These are phyloP conservation scores for Crax fasciolata DNA, from an alignment of 2,797 vertebrate genomes.

Conservation along the genomic window DNA sequence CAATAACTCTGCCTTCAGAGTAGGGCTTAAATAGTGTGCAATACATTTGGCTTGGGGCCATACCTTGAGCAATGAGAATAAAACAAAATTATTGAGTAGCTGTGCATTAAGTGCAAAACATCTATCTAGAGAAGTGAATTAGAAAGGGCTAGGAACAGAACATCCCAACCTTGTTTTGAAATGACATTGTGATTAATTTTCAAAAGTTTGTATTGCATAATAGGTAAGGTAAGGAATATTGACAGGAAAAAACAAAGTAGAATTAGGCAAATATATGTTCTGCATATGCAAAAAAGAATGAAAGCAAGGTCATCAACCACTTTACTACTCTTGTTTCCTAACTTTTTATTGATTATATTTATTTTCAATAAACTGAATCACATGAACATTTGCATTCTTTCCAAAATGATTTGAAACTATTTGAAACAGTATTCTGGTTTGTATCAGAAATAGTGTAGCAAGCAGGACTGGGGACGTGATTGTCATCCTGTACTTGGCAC, in stretches of 20 bases:
- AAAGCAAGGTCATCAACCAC: background rate
- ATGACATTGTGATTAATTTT: background rate
- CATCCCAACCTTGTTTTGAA: background rate
- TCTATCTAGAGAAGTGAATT: background rate
- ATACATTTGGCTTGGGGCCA: conserved; percentile 24
- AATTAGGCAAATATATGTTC: background rate
- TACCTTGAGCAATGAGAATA: conserved; percentile 31
- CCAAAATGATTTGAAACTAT: background rate
- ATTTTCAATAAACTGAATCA: background rate
- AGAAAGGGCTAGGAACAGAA: background rate
- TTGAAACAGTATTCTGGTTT: no score
- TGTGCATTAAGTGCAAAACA: background rate
- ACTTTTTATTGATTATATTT: background rate
- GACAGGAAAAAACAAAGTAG: background rate
- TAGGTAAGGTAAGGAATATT: background rate
- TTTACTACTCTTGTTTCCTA: background rate
- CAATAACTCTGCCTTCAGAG: background rate
- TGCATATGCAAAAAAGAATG: background rate
- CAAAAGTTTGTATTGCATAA: background rate
- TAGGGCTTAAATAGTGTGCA: background rate
- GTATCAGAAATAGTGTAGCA: no score
- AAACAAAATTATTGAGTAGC: conserved; percentile 16
- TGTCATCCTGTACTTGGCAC: no score
- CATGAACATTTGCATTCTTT: background rate
- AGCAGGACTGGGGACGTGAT: no score